Evolutionary conservation across 2,113 vertebrate genomes (phyloP), one percentile per base, ranked within the genome.

Genomic region (Varanus salvator): DNA sequence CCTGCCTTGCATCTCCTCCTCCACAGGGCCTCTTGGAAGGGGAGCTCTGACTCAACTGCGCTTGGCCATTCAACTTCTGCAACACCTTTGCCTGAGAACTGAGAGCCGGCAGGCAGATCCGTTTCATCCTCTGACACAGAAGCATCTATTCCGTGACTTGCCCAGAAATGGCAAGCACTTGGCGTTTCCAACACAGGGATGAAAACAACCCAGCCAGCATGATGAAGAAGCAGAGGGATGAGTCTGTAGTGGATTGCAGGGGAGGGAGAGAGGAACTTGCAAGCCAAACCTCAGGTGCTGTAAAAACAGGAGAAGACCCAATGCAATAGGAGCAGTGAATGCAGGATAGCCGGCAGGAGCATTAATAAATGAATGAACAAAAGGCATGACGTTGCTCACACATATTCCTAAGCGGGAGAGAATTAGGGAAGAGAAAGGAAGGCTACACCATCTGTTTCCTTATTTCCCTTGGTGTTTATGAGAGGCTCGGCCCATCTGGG

Each of bases 121-220:
- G 38, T 64, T 64, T 75, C 31, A n/a, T 25, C 8, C 17, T 7
- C 29, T 34, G 23, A 14, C 15, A 34, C 17, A 81, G 68, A 44
- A 3, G 0, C 68, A 15, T 85, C 57, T 90, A 27, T 29, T 8
- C 48, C 48, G 44, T 57, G 48, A 68, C 44, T 23, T 91, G 52
- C 86, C 11, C 4, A 21, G 90, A 90, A 95, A 83, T 31, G 14
- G 48, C 29, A 66, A 91, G 83, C 17, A 3, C 85, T 78, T 88
- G 69, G 52, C 90, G 60, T 80, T 91, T 91, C 57, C 52, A 80
- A 71, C 31, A 34, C 71, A 50, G 25, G 8, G 21, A 68, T 66
- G 89, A 80, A 91, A 91, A 90, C 38, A 92, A 94, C 90, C 23
- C 31, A 90, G 87, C 78, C 84, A 64, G 5, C 84, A 75, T 86